Evolutionary conservation across 2,113 vertebrate species (phyloP), one percentile per base, ranked within the genome.

Genomic region (Siphamia tubifer): DNA sequence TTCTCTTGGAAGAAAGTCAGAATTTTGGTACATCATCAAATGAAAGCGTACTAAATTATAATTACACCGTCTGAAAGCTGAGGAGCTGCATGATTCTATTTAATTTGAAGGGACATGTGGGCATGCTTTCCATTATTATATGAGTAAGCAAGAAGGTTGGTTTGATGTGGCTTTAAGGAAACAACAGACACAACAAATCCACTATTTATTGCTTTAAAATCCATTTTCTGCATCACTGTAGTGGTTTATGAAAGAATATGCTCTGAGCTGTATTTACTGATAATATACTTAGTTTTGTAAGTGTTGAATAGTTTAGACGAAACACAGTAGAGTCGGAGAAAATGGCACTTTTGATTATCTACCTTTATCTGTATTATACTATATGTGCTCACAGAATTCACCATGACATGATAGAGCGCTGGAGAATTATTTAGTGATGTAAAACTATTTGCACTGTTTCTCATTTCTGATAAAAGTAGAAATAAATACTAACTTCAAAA

Each of bases 31-130:
- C 4, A 13, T 54, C 34, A 56, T 63, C 13, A 53, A 63, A 48
- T 28, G 15, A 65, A 65, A 68, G 47, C 30, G 19, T 15, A 27
- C 28, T 47, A n/a, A 54, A 25, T 62, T 48, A 47, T 72, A 64
- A 75, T 75, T 39, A 64, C 56, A 40, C 15, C 9, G 15, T 51
- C 52, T 30, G 16, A 71, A 58, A 76, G 48, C 57, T 68, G 47
- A 72, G 15, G 13, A 15, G 32, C 31, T 60, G 67, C 67, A 61
- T 34, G 10, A 49, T 27, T 27, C 21, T 12, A 45, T 72, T 71
- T 38, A 52, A 83, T 76, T 72, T n/a, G n/a, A n/a, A n/a, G n/a
- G n/a, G n/a, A n/a, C n/a, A n/a, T 52, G 35, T 30, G 13, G 45
- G 2, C 7, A 36, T 49, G n/a, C 13, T n/a, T 40, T 55, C 45